A percentile compares a stretch with the other conserved stretches of the same genome.
Conservation (phyloP, 37 sponge, comb jelly and placozoan species). For the Ianthella basta region DNA sequence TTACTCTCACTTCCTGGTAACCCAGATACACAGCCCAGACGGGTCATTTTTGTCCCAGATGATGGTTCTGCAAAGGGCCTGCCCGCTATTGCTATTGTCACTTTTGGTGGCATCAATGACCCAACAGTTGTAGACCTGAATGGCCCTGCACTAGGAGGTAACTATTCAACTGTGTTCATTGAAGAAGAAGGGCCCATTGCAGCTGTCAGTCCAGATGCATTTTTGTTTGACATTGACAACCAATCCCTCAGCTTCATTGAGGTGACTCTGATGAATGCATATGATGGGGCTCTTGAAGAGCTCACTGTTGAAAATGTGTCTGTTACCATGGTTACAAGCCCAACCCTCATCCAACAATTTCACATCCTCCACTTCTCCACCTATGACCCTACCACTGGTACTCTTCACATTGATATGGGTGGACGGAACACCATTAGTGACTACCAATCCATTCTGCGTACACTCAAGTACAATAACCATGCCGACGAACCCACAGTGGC, state of each 20-base stretch:
- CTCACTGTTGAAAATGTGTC: constrained; percentile 51
- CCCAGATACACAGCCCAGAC: constrained; percentile 76
- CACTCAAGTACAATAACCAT: constrained; percentile 73
- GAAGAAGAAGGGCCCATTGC: constrained; percentile 70
- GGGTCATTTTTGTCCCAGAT: constrained; percentile 70
- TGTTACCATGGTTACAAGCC: not conserved
- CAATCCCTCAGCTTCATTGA: constrained; percentile 48
- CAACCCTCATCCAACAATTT: not conserved
- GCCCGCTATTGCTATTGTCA: constrained; percentile 55
- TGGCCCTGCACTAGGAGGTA: constrained; percentile 44
- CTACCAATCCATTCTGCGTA: constrained; percentile 69
- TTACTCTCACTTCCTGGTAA: constrained; percentile 69
- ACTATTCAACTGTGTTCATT: constrained; percentile 35
- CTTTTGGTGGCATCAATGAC: constrained; percentile 82
- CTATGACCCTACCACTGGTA: constrained; percentile 36
- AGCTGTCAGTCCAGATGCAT: constrained; percentile 31
- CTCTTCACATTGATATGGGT: constrained; percentile 53
- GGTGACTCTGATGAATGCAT: constrained; percentile 54
- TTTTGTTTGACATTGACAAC: constrained; percentile 80
- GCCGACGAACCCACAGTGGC: constrained; percentile 84
- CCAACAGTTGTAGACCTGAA: constrained; percentile 77
- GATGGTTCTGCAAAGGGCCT: constrained; percentile 69
- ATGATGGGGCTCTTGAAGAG: constrained; percentile 55
- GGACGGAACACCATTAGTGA: constrained; percentile 64
- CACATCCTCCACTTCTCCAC: not conserved